Conservation (phyloP, 2,888 invertebrate species). For the Macrosiphum euphorbiae region DNA sequence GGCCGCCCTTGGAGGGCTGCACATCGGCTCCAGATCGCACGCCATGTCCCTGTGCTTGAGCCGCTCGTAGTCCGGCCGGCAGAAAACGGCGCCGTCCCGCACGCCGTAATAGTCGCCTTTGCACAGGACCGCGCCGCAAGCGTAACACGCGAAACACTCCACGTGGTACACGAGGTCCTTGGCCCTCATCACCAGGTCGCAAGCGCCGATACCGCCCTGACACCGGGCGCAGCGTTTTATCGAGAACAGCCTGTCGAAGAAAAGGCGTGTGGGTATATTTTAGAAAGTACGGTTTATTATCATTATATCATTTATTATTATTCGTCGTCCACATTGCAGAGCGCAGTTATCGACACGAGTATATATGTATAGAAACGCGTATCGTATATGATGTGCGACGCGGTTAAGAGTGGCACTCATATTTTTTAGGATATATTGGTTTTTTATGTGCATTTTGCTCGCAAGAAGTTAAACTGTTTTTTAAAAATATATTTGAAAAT, state of each 20-base stretch:
- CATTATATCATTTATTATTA: no score
- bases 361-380: no score
- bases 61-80: conserved; percentile 79
- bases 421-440: not conserved
- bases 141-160: conserved; percentile 89
- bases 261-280: not conserved
- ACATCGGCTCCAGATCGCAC: conserved; percentile 68
- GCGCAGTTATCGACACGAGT: no score
- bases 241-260: conserved; percentile 81
- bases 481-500: not conserved
- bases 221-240: conserved; percentile 89
- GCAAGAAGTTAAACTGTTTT: not conserved
- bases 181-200: conserved; percentile 92
- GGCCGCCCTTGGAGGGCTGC: conserved; percentile 71
- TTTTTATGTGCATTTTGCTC: not conserved
- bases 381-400: no score
- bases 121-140: conserved; percentile 84
- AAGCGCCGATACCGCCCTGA: conserved; percentile 85
- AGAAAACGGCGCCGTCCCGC: conserved; percentile 78
- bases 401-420: no score
- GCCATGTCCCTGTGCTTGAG: conserved; percentile 69
- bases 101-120: conserved; percentile 94
- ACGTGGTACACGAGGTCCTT: conserved; percentile 89
- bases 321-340: no score
- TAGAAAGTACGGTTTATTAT: not conserved